Conservation (phyloP, 2,888 invertebrate species). For the Machimus atricapillus region DNA sequence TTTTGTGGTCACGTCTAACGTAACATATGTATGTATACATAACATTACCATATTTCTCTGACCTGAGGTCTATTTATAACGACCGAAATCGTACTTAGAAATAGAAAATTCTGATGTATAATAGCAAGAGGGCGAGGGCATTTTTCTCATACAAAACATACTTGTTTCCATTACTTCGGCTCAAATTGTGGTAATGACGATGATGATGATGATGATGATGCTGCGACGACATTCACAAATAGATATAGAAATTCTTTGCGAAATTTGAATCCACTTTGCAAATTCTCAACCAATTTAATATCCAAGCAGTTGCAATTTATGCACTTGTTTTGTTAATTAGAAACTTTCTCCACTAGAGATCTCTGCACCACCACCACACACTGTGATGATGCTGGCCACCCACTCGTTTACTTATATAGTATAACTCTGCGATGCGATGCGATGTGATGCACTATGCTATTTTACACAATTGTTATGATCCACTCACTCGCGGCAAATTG, state of each 20-base stretch:
- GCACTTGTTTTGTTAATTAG: slow-evolving; percentile 1
- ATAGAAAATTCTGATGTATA: neutral
- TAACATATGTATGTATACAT: neutral
- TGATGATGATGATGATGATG: neutral
- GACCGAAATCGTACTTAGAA: neutral
- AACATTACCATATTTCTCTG: slow-evolving; percentile 11
- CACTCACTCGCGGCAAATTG: neutral
- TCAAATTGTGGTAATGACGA: neutral
- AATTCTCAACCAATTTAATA: neutral
- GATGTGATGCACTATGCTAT: neutral
- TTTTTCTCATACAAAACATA: neutral
- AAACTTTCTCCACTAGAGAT: neutral
- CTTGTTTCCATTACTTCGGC: neutral
- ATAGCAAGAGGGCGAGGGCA: neutral
- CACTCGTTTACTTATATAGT: neutral
- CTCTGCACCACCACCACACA: neutral
- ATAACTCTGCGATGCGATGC: neutral
- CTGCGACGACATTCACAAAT: neutral
- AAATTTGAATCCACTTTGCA: neutral
- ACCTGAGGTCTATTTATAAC: slow-evolving; percentile 17
- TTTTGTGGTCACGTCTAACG: neutral
- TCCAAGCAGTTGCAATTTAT: neutral
- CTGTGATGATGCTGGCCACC: neutral
- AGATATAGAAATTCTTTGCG: neutral
- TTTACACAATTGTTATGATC: neutral